phyloP scores from a whole-genome alignment of 35 echinoderm and acorn worm species.

The Lytechinus variegatus region DNA sequence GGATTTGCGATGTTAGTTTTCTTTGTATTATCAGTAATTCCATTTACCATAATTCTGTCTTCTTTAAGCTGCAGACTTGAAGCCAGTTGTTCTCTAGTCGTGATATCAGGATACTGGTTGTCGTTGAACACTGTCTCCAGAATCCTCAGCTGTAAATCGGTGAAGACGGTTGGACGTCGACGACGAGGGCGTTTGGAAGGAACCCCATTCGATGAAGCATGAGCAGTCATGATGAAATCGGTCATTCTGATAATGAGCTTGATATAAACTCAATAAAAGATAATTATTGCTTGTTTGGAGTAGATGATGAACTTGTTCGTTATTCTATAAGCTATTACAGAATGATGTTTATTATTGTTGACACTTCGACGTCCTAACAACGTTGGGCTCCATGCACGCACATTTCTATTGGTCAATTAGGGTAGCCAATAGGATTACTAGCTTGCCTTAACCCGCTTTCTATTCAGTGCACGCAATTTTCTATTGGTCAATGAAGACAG shows the following conservation, averaged over 20 bases:
- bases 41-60: not conserved
- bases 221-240: not conserved
- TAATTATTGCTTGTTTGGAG: not conserved
- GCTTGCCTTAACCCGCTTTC: no score
- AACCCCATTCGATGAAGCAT: not conserved
- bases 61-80: no score
- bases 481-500: no score
- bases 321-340: not conserved
- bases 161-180: slow-evolving; percentile 24
- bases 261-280: not conserved
- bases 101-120: no score
- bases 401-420: not conserved
- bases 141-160: not conserved
- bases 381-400: not conserved
- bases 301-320: not conserved
- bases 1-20: no score
- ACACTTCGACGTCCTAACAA: no score
- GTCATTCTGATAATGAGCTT: not conserved
- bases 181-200: slow-evolving; percentile 34
- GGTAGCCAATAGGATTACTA: not conserved
- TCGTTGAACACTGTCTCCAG: no score
- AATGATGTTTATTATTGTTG: not conserved
- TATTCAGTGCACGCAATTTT: no score
- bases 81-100: no score
- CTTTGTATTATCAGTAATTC: not conserved